Percentiles rank a stretch among this genome's conserved stretches.
Evolutionary conservation across 1,140 invertebrate genomes (phyloP).

Genomic region (Delia radicum): DNA sequence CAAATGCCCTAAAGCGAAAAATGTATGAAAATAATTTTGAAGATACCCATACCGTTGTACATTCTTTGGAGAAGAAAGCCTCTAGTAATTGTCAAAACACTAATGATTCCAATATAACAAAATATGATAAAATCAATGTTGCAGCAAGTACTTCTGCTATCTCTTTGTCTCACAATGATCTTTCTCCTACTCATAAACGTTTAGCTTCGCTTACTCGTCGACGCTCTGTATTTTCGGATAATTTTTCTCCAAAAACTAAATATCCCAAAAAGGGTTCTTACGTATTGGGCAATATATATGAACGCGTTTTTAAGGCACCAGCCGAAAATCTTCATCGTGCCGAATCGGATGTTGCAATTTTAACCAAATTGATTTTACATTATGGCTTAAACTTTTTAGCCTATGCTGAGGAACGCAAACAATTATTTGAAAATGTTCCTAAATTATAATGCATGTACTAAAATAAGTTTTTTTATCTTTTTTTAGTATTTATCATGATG

Average conservation of each 20-base stretch:
- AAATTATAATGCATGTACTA: no score
- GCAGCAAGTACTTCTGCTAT: no score
- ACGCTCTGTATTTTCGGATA: not conserved
- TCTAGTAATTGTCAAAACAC: not conserved
- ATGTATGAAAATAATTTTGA: no score
- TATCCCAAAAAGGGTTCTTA: conserved; percentile 52
- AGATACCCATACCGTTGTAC: no score
- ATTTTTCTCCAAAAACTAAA: conserved; percentile 18
- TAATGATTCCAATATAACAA: conserved; percentile 52
- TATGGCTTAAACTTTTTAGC: conserved; percentile 60
- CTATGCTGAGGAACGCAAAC: conserved; percentile 58
- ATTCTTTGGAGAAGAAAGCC: no score
- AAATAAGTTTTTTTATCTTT: no score
- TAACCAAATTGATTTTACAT: conserved; percentile 60
- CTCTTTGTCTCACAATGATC: no score
- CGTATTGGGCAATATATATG: conserved; percentile 60
- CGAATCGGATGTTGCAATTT: conserved; percentile 63
- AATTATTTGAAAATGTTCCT: not conserved
- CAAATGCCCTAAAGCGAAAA: not conserved
- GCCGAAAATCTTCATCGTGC: conserved; percentile 59
- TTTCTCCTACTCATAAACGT: no score
- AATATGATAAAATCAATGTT: conserved; percentile 38
- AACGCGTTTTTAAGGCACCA: conserved; percentile 57
- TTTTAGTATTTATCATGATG: no score
- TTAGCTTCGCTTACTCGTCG: not conserved